Evolutionary conservation across 2,888 invertebrate genomes (phyloP).

Genomic region (Digitonthophagus gazella): DNA sequence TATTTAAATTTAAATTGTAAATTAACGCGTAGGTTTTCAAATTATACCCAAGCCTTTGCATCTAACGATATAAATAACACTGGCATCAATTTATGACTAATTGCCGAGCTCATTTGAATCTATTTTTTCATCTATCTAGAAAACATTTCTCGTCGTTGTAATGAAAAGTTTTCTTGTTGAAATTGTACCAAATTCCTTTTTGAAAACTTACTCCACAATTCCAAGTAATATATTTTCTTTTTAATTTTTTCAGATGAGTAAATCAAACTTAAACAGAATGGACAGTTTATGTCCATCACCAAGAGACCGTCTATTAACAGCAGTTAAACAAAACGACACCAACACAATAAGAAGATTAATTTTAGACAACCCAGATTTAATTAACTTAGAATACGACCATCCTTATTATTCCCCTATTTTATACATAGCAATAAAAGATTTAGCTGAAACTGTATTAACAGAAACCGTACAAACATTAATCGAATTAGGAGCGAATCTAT

Average conservation of each 20-base stretch:
- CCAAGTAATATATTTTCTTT: not conserved
- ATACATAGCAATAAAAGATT: constrained; percentile 55
- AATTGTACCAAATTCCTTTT: too few relatives aligned
- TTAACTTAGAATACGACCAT: constrained; percentile 57
- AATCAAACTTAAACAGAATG: not conserved
- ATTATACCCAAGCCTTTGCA: too few relatives aligned
- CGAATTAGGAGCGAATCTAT: constrained; percentile 61
- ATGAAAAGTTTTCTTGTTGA: too few relatives aligned
- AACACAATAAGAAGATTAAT: constrained; percentile 56
- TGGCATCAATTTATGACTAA: too few relatives aligned
- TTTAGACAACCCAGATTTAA: constrained; percentile 53
- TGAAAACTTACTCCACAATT: too few relatives aligned
- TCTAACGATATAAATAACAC: too few relatives aligned
- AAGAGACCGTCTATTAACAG: constrained; percentile 49
- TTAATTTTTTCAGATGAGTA: not conserved
- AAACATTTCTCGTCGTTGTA: too few relatives aligned
- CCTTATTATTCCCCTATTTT: constrained; percentile 57
- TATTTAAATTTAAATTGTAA: too few relatives aligned
- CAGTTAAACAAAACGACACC: constrained; percentile 56
- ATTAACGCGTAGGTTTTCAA: too few relatives aligned
- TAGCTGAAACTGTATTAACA: constrained; percentile 57
- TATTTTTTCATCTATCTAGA: too few relatives aligned
- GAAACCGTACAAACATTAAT: constrained; percentile 60
- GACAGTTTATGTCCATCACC: not conserved
- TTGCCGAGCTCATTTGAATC: too few relatives aligned